Conservation (phyloP, 2,113 vertebrate genomes). For the Brienomyrus brachyistius region DNA sequence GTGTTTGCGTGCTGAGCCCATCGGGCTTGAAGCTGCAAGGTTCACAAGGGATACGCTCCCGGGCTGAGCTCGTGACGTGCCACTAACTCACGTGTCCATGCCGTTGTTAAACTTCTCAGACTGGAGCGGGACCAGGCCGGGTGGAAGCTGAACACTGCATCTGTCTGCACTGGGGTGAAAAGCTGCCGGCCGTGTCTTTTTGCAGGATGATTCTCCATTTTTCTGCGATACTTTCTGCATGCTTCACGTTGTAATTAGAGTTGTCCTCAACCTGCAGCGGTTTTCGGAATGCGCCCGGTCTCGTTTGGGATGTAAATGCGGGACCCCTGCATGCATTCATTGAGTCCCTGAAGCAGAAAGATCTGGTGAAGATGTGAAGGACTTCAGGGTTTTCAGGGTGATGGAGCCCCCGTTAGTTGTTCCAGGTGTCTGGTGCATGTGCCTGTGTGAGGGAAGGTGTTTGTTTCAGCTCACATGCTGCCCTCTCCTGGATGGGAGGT, state of each 20-base stretch:
- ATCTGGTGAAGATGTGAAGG: neutral
- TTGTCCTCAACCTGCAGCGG: neutral
- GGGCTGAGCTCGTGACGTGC: neutral
- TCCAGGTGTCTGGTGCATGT: neutral
- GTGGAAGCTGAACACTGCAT: neutral
- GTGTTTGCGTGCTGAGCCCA: neutral
- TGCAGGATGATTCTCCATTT: neutral
- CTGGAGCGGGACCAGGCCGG: neutral
- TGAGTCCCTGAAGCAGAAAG: neutral
- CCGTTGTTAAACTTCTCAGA: neutral
- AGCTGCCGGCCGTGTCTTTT: neutral
- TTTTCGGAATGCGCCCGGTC: neutral
- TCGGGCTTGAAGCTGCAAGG: neutral
- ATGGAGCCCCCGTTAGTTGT: neutral
- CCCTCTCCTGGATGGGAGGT: neutral
- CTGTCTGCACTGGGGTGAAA: neutral
- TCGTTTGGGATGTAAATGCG: neutral
- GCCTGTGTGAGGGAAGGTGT: neutral
- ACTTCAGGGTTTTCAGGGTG: neutral
- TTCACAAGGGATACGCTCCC: neutral
- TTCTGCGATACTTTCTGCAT: neutral
- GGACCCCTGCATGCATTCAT: neutral
- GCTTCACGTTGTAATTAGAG: neutral
- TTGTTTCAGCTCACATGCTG: neutral
- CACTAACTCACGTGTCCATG: neutral